Evolutionary conservation across 2,113 vertebrate species (phyloP).

Genomic region (Epinephelus lanceolatus): DNA sequence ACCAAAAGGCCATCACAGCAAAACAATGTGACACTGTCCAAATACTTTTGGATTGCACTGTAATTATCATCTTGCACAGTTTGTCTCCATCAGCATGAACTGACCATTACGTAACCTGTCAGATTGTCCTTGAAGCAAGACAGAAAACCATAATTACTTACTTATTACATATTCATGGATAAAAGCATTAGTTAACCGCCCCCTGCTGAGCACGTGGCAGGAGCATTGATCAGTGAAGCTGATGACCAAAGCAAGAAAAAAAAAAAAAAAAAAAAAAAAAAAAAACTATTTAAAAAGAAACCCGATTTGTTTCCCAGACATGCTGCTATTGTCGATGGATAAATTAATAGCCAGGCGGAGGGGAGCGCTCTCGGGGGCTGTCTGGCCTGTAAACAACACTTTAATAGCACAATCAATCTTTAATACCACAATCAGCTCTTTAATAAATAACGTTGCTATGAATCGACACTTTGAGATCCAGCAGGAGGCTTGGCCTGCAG

Average conservation of each 20-base stretch:
- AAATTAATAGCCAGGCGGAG: not conserved
- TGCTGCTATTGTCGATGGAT: slow-evolving; percentile 17
- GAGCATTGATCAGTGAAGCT: slow-evolving; percentile 34
- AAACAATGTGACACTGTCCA: not conserved
- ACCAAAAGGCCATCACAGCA: no score
- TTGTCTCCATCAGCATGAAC: not conserved
- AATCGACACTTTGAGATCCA: slow-evolving; percentile 17
- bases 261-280: not conserved
- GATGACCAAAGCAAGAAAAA: slow-evolving; percentile 6
- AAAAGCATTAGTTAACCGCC: not conserved
- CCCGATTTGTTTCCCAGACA: not conserved
- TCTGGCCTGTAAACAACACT: slow-evolving; percentile 46
- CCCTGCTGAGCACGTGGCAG: not conserved
- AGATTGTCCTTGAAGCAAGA: slow-evolving; percentile 11
- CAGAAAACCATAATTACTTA: slow-evolving; percentile 15
- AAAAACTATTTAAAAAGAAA: not conserved
- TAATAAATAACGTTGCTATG: slow-evolving; percentile 42
- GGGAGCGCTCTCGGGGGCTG: not conserved
- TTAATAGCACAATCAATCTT: slow-evolving; percentile 62
- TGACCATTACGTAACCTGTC: not conserved
- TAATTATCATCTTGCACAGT: not conserved
- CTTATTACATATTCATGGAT: slow-evolving; percentile 30
- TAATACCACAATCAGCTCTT: slow-evolving; percentile 50
- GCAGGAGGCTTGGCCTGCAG: slow-evolving; percentile 8
- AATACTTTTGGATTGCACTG: accelerated